Base-by-base conservation (phyloP, 2,113 vertebrate genomes). In the Sisor rabdophorus region DNA sequence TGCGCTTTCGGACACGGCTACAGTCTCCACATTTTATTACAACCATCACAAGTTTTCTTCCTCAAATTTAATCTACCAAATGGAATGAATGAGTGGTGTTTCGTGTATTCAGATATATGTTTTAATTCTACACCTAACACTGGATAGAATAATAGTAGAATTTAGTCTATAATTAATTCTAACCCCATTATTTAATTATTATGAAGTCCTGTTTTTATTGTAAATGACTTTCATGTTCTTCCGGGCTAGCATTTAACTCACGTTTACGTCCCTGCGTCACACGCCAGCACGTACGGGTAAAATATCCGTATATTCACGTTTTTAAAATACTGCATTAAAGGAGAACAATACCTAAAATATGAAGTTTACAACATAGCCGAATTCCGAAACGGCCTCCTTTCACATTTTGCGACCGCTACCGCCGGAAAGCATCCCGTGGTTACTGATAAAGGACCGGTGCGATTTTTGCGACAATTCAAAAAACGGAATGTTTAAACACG, bases 321-420 rank as follows among this genome's bases (percentile, higher is more conserved):
- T n/a, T 16, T 11, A 67, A 56, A 67, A 68, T 4, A 48, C 8
- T 0, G 9, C 58, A 12, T 28, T 50, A 5, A 69, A 60, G 53
- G 48, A 2, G 17, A 71, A 68, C 16, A 65, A 67, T 54, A 79
- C 60, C 67, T 24, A 40, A 30, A 44, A 8, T 59, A n/a, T 22
- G 12, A 76, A n/a, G 26, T 72, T 26, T 56, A 71, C 24, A 78
- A 59, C 54, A 73, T 55, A 20, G 22, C 16, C 24, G 17, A 59
- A 72, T 64, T 71, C 59, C 59, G 53, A 70, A 36, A 67, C 44
- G 73, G 48, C 76, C 58, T 81, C 73, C 65, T 32, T 70, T 50
- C 44, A 53, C 73, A 63, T 30, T 69, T 55, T 50, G 52, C 69
- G 81, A 82, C 77, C 81, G 73, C 69, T 71, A 76, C 44, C 73